A percentile compares a stretch with the other conserved stretches of the same genome.
Conservation (phyloP, 2,888 invertebrate genomes). For the Folsomia manolachei region DNA sequence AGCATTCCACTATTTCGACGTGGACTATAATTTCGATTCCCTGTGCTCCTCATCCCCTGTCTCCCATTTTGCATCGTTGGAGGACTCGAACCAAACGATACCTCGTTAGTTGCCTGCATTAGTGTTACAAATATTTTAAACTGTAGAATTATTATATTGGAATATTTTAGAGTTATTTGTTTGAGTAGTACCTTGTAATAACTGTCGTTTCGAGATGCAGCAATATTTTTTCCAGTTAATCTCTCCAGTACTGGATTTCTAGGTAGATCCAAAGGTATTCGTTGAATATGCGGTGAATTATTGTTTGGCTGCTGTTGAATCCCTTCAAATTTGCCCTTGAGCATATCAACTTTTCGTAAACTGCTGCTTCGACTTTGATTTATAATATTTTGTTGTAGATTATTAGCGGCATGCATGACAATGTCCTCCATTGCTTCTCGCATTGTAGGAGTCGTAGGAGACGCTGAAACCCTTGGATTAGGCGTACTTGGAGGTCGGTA, state of each 20-base stretch:
- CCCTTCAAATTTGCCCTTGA: constrained; percentile 11
- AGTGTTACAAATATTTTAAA: background rate
- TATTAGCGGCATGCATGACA: background rate
- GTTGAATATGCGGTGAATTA: background rate
- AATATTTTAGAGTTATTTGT: constrained; percentile 18
- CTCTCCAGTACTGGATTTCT: constrained; percentile 84
- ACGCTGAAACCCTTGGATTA: background rate
- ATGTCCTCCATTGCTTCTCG: background rate
- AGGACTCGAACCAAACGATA: constrained; percentile 56
- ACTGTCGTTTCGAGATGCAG: constrained; percentile 75
- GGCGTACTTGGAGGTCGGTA: background rate
- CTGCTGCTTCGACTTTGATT: constrained; percentile 37
- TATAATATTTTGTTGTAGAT: constrained; percentile 22
- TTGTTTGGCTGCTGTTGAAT: background rate
- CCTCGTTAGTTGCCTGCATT: constrained; percentile 61
- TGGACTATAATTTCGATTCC: constrained; percentile 15
- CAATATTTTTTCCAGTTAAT: constrained; percentile 66
- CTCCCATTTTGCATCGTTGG: constrained; percentile 37
- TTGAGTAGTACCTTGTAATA: constrained; percentile 74
- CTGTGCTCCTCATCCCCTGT: constrained; percentile 23
- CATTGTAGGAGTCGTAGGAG: background rate
- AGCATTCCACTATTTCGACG: constrained; percentile 22
- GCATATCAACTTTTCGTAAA: constrained; percentile 32
- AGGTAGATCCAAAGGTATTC: constrained; percentile 39
- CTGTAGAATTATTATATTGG: constrained; percentile 6